These are phyloP conservation scores for Allygus modestus DNA, from an alignment of 2,888 invertebrate species.

Conservation along the genomic window DNA sequence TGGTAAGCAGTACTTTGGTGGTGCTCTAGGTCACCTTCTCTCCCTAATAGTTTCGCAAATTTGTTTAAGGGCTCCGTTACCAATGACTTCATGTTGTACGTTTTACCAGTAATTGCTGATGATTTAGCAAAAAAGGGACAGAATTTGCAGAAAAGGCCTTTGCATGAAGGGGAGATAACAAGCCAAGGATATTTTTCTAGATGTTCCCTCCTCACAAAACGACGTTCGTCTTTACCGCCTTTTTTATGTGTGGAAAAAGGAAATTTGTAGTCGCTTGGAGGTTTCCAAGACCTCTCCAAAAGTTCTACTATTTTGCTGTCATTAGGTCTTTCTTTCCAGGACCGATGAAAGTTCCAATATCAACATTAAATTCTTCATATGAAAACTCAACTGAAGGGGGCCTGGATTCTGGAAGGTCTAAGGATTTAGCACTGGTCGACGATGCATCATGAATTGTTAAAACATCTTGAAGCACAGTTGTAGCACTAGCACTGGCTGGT, in stretches of 20 bases:
- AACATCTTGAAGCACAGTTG: not conserved
- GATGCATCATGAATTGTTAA: not conserved
- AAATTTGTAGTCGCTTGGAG: constrained; percentile 8
- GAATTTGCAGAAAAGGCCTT: constrained; percentile 23
- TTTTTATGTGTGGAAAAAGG: constrained; percentile 7
- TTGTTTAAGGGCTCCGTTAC: not conserved
- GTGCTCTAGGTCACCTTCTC: constrained; percentile 7
- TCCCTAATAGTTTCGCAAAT: constrained; percentile 15
- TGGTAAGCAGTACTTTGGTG: constrained; percentile 23
- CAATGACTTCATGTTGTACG: constrained; percentile 13
- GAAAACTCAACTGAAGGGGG: not conserved
- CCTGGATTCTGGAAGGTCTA: not conserved
- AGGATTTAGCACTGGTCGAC: constrained; percentile 9
- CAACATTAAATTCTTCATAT: not conserved
- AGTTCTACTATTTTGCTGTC: not conserved
- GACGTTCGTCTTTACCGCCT: constrained; percentile 12
- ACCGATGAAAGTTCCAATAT: constrained; percentile 12
- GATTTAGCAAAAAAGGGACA: constrained; percentile 28
- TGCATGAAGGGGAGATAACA: not conserved
- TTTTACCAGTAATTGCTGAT: constrained; percentile 14
- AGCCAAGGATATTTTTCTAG: constrained; percentile 23
- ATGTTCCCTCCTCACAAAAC: constrained; percentile 28
- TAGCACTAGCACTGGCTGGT: constrained; percentile 22
- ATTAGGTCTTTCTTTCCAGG: constrained; percentile 16
- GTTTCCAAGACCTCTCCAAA: constrained; percentile 31